These are phyloP conservation scores for Laspeyria flexula DNA, from an alignment of 2,888 invertebrate genomes.

Conservation along the genomic window DNA sequence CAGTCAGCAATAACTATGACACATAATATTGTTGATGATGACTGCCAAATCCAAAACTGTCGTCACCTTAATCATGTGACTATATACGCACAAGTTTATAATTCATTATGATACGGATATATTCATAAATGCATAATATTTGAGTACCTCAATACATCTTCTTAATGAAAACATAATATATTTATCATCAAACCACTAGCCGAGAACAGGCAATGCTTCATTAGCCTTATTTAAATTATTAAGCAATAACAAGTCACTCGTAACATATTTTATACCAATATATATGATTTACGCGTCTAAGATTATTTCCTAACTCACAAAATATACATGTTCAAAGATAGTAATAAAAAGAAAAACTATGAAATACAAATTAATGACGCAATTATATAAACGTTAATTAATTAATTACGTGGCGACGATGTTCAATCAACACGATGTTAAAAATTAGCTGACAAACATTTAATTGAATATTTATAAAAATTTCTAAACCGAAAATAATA, in stretches of 20 bases:
- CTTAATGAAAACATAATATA: conserved; percentile 53
- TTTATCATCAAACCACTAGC: conserved; percentile 50
- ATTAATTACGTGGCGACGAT: conserved; percentile 77
- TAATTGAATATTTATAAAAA: conserved; percentile 70
- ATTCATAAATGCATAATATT: conserved; percentile 35
- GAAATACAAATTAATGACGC: conserved; percentile 69
- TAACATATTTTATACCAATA: conserved; percentile 63
- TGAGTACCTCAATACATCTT: conserved; percentile 40
- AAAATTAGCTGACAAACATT: conserved; percentile 72
- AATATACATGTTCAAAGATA: conserved; percentile 67
- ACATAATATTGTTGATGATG: background rate
- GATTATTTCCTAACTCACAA: conserved; percentile 62
- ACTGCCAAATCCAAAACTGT: background rate
- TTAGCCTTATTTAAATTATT: conserved; percentile 76
- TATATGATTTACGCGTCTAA: conserved; percentile 68
- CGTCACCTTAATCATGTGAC: background rate
- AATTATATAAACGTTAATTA: conserved; percentile 76
- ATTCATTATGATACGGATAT: conserved; percentile 7
- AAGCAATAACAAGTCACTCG: conserved; percentile 68
- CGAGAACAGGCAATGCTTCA: conserved; percentile 63
- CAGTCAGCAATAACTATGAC: background rate
- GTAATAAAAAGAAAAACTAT: conserved; percentile 69
- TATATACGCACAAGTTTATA: background rate
- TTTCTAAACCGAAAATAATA: conserved; percentile 54
- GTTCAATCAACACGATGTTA: conserved; percentile 74